These are phyloP conservation scores for Lepidurus apus DNA, from an alignment of 1,140 invertebrate species.

Conservation along the genomic window DNA sequence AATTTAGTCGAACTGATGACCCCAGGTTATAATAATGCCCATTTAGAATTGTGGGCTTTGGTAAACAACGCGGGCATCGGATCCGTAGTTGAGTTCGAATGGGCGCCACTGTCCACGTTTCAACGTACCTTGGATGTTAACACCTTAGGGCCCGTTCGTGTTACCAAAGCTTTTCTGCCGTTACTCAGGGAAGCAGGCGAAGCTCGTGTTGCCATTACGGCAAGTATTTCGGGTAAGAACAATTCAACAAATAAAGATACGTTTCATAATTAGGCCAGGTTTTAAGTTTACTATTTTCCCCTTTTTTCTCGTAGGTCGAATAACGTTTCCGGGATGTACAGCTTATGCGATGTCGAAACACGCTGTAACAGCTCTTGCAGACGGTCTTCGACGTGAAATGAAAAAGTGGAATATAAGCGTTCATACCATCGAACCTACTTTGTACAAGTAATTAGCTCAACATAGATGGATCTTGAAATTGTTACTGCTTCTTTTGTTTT, in stretches of 20 bases:
- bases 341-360: constrained; percentile 52
- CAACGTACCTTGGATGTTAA: constrained; percentile 38
- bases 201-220: constrained; percentile 51
- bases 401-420: constrained; percentile 51
- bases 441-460: constrained; percentile 45
- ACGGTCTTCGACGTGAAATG: constrained; percentile 51
- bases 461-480: too few species aligned
- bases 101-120: constrained; percentile 43
- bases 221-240: constrained; percentile 48
- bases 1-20: not conserved
- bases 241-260: not conserved
- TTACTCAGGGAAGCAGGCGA: constrained; percentile 41
- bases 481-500: too few species aligned
- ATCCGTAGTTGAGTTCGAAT: constrained; percentile 51
- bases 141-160: constrained; percentile 17
- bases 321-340: constrained; percentile 48
- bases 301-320: constrained; percentile 42
- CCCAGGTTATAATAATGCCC: not conserved
- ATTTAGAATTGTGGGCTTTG: constrained; percentile 72
- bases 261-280: not conserved
- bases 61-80: constrained; percentile 75
- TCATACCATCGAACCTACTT: constrained; percentile 49
- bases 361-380: constrained; percentile 50
- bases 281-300: not conserved
- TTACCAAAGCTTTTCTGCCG: not conserved